Percentiles rank a stretch among this genome's conserved stretches.
Evolutionary conservation across 2,113 vertebrate species (phyloP).

Genomic region (Rhinoderma darwinii): DNA sequence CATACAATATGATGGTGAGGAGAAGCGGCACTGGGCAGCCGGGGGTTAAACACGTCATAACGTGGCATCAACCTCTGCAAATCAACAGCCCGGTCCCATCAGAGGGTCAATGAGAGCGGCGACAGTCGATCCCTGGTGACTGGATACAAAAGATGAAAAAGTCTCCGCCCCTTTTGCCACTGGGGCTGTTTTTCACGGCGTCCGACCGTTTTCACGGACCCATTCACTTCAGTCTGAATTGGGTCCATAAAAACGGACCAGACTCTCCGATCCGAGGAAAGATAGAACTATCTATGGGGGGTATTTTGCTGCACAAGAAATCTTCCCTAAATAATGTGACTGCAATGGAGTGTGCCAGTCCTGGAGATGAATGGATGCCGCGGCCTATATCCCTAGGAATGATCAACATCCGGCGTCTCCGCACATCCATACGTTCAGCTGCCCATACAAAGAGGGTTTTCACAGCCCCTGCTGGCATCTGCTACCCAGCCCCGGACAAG

Average conservation of each 20-base stretch:
- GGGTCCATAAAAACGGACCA: too few species aligned
- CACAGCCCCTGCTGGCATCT: slow-evolving; percentile 10
- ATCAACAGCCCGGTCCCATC: not conserved
- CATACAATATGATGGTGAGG: not conserved
- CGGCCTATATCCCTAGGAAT: slow-evolving; percentile 4
- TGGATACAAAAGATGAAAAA: too few species aligned
- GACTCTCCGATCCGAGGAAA: too few species aligned
- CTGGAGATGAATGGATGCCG: not conserved
- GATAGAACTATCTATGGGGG: too few species aligned
- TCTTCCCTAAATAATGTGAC: not conserved
- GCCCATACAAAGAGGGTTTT: slow-evolving; percentile 27
- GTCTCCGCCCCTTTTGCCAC: too few species aligned
- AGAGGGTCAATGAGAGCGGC: not conserved
- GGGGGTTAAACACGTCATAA: not conserved
- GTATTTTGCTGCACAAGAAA: not conserved
- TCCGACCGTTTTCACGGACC: too few species aligned
- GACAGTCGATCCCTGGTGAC: too few species aligned
- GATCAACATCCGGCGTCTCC: not conserved
- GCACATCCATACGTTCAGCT: slow-evolving; percentile 41
- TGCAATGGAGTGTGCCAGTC: too few species aligned
- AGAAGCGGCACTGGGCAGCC: too few species aligned
- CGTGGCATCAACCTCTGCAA: not conserved
- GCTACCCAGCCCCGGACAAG: slow-evolving; percentile 26
- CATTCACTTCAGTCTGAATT: too few species aligned
- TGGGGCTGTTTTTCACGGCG: too few species aligned